A percentile compares a stretch with the other conserved stretches of the same genome.
These are phyloP conservation scores for Astreopora myriophthalma DNA, from an alignment of 64 coral and sea anemone genomes.

Conservation along the genomic window DNA sequence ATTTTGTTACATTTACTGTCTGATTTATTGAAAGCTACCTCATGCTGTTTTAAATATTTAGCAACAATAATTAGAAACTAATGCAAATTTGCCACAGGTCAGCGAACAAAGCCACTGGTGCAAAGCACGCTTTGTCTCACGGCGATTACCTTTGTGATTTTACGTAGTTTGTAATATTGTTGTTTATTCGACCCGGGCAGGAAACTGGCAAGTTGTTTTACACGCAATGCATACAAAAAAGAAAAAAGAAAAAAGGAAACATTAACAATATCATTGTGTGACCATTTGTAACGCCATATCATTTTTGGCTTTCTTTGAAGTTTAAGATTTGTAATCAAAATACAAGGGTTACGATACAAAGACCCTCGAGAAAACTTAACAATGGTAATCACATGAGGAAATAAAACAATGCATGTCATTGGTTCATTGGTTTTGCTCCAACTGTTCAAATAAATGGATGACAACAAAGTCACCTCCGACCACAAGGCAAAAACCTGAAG, in stretches of 20 bases:
- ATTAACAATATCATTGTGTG: slow-evolving; percentile 15
- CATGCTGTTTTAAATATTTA: slow-evolving; percentile 58
- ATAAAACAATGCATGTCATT: neutral
- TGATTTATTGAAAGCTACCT: neutral
- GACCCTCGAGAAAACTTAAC: slow-evolving; percentile 1
- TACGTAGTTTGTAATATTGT: neutral
- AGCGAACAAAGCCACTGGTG: slow-evolving; percentile 2
- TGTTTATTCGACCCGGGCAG: neutral
- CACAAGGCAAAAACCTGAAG: neutral
- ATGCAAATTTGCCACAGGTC: slow-evolving; percentile 50
- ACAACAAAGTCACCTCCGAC: slow-evolving; percentile 8
- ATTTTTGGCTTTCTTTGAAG: neutral
- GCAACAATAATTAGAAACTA: neutral
- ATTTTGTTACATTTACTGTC: neutral
- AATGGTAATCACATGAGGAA: slow-evolving; percentile 21
- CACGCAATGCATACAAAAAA: neutral
- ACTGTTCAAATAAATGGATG: slow-evolving; percentile 16
- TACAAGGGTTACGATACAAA: slow-evolving; percentile 13
- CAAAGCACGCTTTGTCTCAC: neutral
- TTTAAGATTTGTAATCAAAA: neutral
- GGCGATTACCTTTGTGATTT: neutral
- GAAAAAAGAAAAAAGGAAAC: neutral
- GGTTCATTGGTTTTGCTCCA: neutral
- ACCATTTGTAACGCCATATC: neutral
- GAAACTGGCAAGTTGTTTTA: no score